These are phyloP conservation scores for Coregonus suidteri DNA, from an alignment of 2,797 vertebrate species.

Conservation along the genomic window DNA sequence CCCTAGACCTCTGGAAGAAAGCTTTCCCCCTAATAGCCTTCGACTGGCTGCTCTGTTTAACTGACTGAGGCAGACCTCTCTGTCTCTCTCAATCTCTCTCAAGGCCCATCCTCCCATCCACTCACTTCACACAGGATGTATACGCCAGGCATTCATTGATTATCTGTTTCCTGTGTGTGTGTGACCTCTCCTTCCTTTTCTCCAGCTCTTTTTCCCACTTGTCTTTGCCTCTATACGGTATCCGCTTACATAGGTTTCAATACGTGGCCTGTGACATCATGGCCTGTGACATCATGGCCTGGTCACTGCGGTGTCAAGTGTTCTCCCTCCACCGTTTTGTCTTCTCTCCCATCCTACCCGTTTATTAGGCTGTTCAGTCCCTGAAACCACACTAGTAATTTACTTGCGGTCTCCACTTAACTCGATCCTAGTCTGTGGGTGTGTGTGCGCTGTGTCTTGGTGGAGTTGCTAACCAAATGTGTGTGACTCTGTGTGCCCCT, in stretches of 20 bases:
- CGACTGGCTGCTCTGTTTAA: conserved; percentile 19
- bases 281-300: conserved; percentile 19
- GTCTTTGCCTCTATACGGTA: conserved; percentile 28
- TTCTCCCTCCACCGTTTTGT: conserved; percentile 14
- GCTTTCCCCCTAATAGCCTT: conserved; percentile 29
- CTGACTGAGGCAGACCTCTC: conserved; percentile 1
- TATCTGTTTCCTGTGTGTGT: background rate
- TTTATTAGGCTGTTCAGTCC: background rate
- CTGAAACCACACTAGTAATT: background rate
- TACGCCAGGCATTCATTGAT: conserved; percentile 10
- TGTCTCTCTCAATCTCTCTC: conserved; percentile 24
- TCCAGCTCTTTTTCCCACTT: conserved; percentile 8
- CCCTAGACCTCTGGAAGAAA: conserved; percentile 1
- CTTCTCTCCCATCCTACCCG: background rate
- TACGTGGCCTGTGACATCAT: conserved; percentile 34
- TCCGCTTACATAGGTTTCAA: conserved; percentile 19
- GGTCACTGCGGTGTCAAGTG: conserved; percentile 32
- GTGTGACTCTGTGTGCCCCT: conserved; percentile 18
- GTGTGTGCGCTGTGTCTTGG: background rate
- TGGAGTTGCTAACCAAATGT: background rate
- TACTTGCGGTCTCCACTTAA: background rate
- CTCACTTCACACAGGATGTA: conserved; percentile 20
- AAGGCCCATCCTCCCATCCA: conserved; percentile 10
- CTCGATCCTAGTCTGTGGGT: background rate
- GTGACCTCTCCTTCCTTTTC: background rate